These are phyloP conservation scores for Lasioglossum calceatum DNA, from an alignment of 2,888 invertebrate species.

Conservation along the genomic window DNA sequence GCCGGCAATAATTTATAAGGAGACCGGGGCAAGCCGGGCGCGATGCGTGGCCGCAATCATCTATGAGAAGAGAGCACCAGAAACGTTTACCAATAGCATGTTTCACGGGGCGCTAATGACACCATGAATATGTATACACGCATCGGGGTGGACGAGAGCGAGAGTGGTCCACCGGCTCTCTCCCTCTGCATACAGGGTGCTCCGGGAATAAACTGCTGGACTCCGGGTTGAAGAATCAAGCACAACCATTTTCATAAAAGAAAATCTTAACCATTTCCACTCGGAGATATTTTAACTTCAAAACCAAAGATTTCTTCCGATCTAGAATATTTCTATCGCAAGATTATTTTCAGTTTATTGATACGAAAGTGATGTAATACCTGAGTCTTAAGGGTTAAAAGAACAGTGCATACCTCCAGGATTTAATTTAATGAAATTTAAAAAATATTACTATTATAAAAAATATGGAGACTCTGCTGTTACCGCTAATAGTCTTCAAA, in stretches of 20 bases:
- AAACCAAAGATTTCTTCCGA: too few species aligned
- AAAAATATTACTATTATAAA: too few species aligned
- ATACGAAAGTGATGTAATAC: too few species aligned
- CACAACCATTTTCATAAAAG: neutral
- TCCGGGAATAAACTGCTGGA: neutral
- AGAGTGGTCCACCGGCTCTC: conserved; percentile 54
- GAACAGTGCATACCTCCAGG: too few species aligned
- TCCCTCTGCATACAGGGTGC: conserved; percentile 61
- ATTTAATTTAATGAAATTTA: too few species aligned
- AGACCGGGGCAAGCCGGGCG: conserved; percentile 59
- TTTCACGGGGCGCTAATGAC: conserved; percentile 80
- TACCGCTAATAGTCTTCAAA: too few species aligned
- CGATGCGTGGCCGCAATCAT: conserved; percentile 59
- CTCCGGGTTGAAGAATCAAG: neutral
- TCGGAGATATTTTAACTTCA: neutral
- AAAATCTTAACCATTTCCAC: neutral
- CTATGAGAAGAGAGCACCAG: conserved; percentile 70
- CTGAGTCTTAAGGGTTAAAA: too few species aligned
- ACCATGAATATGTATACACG: conserved; percentile 80
- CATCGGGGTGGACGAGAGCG: conserved; percentile 68
- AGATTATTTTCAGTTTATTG: too few species aligned
- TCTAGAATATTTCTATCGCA: too few species aligned
- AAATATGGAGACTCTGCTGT: too few species aligned
- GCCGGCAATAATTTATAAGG: conserved; percentile 73
- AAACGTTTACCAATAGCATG: conserved; percentile 80